Evolutionary conservation across 1,140 invertebrate species (phyloP), one percentile per base, ranked within the genome.

Genomic region (Drosophila virilis): DNA sequence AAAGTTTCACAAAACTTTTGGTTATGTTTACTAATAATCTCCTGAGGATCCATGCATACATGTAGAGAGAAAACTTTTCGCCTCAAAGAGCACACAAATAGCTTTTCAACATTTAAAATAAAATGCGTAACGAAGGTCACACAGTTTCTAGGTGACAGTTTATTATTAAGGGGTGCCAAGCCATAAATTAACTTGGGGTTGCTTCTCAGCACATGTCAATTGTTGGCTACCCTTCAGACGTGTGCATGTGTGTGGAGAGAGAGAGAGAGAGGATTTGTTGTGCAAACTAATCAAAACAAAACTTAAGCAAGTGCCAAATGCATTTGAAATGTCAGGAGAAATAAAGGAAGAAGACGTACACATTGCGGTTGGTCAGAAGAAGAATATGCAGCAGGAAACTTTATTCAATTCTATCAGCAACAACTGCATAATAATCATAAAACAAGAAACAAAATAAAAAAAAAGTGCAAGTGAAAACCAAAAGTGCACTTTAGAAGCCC

Each of bases 221-320:
- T 33, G 6, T 37, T 10, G 32, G 50, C 6, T 33, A 8, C 6
- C 12, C 35, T 42, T n/a, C 40, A 40, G 40, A 6, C n/a, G 13
- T 42, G n/a, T 42, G 22, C 3, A 28, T 28, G 22, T 28, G 22
- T 28, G 22, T 28, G 22, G n/a, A n/a, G n/a, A n/a, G n/a, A 0
- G 4, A 28, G 22, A 28, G 40, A 28, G 22, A 28, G 40, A 2
- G 40, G 7, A 5, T 42, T 42, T 42, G 40, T 42, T 10, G 33
- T 1, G 13, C 33, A 54, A 89, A 84, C 80, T 84, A 84, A 88
- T 88, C 83, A 88, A 84, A 88, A 84, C 59, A 84, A 82, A 64
- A 83, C 65, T 88, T 89, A 72, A 13, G 38, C 43, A 50, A 71
- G 71, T 52, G 64, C 8, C 60, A 79, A 64, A 79, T 74, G 69